Evolutionary conservation across 2,113 vertebrate species (phyloP).

Genomic region (Typhlomys cinereus): DNA sequence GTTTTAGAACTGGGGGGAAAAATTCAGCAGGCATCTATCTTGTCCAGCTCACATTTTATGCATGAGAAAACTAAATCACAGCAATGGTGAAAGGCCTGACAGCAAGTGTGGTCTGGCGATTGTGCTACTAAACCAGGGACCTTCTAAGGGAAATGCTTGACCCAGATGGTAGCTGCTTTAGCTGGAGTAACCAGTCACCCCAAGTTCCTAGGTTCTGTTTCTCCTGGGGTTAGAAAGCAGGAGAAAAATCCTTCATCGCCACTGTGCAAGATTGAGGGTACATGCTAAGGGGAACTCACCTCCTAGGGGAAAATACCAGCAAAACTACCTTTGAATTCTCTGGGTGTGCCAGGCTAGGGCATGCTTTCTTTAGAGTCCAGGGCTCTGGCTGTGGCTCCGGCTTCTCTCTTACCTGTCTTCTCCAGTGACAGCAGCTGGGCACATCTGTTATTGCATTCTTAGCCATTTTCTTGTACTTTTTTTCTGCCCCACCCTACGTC

Average conservation of each 20-base stretch:
- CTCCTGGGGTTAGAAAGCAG: background rate
- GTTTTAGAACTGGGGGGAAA: conserved; percentile 25
- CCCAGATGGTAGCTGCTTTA: background rate
- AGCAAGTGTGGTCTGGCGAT: background rate
- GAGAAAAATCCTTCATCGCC: conserved; percentile 18
- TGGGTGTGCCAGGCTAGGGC: background rate
- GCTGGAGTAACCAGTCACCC: background rate
- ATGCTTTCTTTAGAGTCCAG: background rate
- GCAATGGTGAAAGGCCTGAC: conserved; percentile 1
- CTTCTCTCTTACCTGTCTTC: background rate
- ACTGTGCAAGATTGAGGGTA: background rate
- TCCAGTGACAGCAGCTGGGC: conserved; percentile 10
- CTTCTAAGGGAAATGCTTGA: conserved; percentile 47
- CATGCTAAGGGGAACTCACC: conserved; percentile 41
- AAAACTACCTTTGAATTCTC: background rate
- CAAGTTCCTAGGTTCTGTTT: conserved; percentile 42
- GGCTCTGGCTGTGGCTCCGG: background rate
- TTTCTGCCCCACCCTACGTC: background rate
- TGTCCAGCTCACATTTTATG: background rate
- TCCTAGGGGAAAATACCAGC: background rate
- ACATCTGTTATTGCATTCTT: conserved; percentile 45
- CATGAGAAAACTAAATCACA: conserved; percentile 29
- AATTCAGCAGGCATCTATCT: conserved; percentile 16
- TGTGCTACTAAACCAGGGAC: conserved; percentile 18
- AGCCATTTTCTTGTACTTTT: background rate